Evolutionary conservation across 1,140 invertebrate species (phyloP).

Genomic region (Sipha flava): DNA sequence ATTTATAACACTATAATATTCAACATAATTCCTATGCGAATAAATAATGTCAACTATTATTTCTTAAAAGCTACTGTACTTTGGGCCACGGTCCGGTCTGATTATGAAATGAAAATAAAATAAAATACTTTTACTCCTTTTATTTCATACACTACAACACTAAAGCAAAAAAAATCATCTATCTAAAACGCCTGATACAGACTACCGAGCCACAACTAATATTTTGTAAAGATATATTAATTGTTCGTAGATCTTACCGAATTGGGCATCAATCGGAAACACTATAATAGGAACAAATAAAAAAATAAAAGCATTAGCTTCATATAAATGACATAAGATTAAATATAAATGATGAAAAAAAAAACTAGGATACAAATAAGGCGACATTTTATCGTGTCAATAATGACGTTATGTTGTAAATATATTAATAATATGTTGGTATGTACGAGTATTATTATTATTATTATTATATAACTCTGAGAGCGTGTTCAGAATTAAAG

Average conservation of each 20-base stretch:
- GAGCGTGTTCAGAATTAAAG: neutral
- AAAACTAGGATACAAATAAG: too few species aligned
- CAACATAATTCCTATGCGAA: too few species aligned
- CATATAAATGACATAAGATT: neutral
- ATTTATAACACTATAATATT: too few species aligned
- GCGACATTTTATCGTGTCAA: too few species aligned
- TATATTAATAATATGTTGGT: neutral
- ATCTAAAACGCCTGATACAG: neutral
- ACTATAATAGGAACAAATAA: constrained; percentile 49
- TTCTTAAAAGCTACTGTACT: too few species aligned
- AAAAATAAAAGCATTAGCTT: constrained; percentile 13
- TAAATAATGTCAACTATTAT: too few species aligned
- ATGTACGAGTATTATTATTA: too few species aligned
- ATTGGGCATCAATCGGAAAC: constrained; percentile 61
- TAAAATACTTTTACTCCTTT: neutral
- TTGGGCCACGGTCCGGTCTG: too few species aligned
- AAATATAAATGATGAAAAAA: neutral
- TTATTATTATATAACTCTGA: neutral
- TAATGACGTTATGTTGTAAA: too few species aligned
- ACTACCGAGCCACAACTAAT: too few species aligned
- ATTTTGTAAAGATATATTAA: too few species aligned
- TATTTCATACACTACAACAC: neutral
- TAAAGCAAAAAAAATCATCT: neutral
- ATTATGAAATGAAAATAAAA: neutral
- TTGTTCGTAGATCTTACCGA: constrained; percentile 45